Evolutionary conservation across 2,797 vertebrate genomes (phyloP).

Genomic region (Phyllotis vaccarum): DNA sequence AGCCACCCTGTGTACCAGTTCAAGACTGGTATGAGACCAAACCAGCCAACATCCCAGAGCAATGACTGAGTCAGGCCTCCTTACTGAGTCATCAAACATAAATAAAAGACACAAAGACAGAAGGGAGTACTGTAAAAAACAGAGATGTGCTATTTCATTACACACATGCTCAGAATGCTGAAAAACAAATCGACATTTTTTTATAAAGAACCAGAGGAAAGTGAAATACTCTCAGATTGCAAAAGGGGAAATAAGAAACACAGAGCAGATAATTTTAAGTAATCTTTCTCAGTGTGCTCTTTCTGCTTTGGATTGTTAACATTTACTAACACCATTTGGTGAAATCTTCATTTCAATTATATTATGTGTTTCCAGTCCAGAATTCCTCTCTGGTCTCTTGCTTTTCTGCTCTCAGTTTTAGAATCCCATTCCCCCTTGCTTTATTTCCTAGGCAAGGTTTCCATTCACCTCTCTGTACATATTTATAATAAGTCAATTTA

Average conservation of each 20-base stretch:
- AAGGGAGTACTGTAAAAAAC: background rate
- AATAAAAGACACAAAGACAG: background rate
- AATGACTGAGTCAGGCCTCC: too few species aligned
- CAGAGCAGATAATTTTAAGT: too few species aligned
- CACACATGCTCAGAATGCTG: background rate
- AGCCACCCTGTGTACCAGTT: background rate
- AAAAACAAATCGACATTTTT: background rate
- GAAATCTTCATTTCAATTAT: background rate
- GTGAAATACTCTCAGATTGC: background rate
- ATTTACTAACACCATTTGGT: background rate
- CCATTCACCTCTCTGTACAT: background rate
- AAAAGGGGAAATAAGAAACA: background rate
- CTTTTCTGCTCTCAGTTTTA: background rate
- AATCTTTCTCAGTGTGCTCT: background rate
- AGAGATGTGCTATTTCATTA: background rate
- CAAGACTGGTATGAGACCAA: background rate
- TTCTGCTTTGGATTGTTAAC: background rate
- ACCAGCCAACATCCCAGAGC: background rate
- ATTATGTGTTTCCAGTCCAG: background rate
- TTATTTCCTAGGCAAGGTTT: background rate
- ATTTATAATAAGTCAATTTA: background rate
- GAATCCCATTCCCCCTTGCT: background rate
- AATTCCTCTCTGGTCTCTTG: background rate
- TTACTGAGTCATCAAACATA: background rate
- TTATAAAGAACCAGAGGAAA: background rate